A percentile compares a stretch with the other conserved stretches of the same genome.
phyloP scores from a whole-genome alignment of 2,888 invertebrate species.

The Melanargia galathea region DNA sequence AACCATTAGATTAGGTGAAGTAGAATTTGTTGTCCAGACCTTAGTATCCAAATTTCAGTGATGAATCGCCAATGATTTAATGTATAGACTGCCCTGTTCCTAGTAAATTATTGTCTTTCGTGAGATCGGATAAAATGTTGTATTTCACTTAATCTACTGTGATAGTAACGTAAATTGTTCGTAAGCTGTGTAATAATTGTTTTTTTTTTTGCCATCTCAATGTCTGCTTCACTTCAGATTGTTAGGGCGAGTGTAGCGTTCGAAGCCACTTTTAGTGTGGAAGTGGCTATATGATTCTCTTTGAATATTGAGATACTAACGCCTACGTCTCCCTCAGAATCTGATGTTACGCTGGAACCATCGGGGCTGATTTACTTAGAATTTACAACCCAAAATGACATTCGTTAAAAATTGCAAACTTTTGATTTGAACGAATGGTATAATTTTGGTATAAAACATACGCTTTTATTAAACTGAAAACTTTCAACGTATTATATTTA shows the following conservation, averaged over 20 bases:
- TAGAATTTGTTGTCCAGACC: slow-evolving; percentile 48
- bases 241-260: slow-evolving; percentile 50
- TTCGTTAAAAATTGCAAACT: slow-evolving; percentile 40
- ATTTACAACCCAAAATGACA: slow-evolving; percentile 37
- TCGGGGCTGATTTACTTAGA: slow-evolving; percentile 47
- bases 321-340: slow-evolving; percentile 53
- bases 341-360: slow-evolving; percentile 61
- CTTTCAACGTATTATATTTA: slow-evolving; percentile 80
- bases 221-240: slow-evolving; percentile 63
- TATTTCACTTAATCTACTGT: slow-evolving; percentile 74
- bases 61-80: slow-evolving; percentile 78
- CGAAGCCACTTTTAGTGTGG: not conserved
- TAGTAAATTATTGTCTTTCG: slow-evolving; percentile 64
- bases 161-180: slow-evolving; percentile 43
- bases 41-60: slow-evolving; percentile 75
- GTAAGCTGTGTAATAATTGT: slow-evolving; percentile 37
- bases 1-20: slow-evolving; percentile 73
- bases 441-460: slow-evolving; percentile 70
- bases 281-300: slow-evolving; percentile 18
- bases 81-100: slow-evolving; percentile 75
- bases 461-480: slow-evolving; percentile 79
- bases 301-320: slow-evolving; percentile 12
- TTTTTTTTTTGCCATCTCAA: slow-evolving; percentile 44
- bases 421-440: slow-evolving; percentile 57
- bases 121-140: slow-evolving; percentile 55